Evolutionary conservation across 2,888 invertebrate genomes (phyloP).

Genomic region (Sycophila texana): DNA sequence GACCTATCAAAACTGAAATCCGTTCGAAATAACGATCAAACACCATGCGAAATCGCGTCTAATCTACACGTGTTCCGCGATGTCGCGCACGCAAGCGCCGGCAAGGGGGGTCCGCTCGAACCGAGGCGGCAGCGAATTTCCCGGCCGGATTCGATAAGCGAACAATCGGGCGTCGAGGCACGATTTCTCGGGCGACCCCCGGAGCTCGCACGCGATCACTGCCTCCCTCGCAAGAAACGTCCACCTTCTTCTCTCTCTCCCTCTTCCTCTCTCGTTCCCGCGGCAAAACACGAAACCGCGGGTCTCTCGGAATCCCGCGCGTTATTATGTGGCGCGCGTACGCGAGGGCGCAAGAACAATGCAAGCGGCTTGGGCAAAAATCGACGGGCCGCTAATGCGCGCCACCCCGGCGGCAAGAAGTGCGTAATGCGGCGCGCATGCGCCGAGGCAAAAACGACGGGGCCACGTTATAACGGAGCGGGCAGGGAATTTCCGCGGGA

Average conservation of each 20-base stretch:
- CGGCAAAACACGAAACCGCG: conserved; percentile 48
- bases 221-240: not conserved
- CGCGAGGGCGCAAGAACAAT: conserved; percentile 50
- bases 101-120: no score
- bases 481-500: no score
- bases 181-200: not conserved
- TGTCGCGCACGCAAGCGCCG: no score
- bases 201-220: not conserved
- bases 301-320: conserved; percentile 36
- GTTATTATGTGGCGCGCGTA: conserved; percentile 53
- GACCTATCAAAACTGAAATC: no score
- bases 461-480: no score
- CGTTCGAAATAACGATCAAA: no score
- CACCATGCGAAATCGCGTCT: no score
- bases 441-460: not conserved
- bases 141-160: no score
- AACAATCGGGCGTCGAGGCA: not conserved
- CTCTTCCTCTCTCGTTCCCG: conserved; percentile 11
- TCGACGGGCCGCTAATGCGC: conserved; percentile 48
- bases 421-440: conserved; percentile 39
- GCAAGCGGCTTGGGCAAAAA: conserved; percentile 39
- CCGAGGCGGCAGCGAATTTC: no score
- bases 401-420: conserved; percentile 50
- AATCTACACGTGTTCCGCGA: no score
- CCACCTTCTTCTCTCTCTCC: not conserved